Conservation (phyloP, 1,140 invertebrate species). For the Drosophila micromelanica region DNA sequence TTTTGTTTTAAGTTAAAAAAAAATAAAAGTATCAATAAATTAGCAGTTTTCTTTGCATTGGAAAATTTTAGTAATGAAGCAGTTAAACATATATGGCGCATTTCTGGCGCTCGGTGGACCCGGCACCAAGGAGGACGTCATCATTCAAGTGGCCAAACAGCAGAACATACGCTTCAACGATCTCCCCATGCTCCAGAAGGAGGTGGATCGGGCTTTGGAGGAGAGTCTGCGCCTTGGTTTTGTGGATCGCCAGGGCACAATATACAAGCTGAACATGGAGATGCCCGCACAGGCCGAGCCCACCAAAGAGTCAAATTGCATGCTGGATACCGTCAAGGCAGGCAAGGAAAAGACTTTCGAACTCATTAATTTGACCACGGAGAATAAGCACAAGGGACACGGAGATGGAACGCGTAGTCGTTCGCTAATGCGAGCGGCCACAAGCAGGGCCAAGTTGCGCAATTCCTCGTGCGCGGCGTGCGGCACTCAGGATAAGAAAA, state of each 20-base stretch:
- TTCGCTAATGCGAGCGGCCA: background rate
- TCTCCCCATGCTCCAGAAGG: conserved; percentile 30
- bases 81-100: conserved; percentile 21
- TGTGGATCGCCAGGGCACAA: background rate
- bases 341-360: too few species aligned
- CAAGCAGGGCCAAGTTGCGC: background rate
- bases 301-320: background rate
- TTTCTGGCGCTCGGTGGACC: conserved; percentile 11
- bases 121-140: conserved; percentile 34
- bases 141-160: conserved; percentile 34
- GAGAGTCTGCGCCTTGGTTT: conserved; percentile 24
- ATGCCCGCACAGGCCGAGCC: too few species aligned
- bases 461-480: conserved; percentile 1
- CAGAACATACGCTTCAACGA: conserved; percentile 47
- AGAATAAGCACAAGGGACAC: conserved; percentile 1
- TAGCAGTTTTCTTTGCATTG: background rate
- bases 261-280: conserved; percentile 17
- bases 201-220: conserved; percentile 24
- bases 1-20: background rate
- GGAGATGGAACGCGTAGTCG: conserved; percentile 22
- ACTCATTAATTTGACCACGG: too few species aligned
- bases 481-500: background rate
- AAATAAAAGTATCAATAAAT: conserved; percentile 20
- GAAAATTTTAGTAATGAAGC: conserved; percentile 26
- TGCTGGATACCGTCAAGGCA: background rate